These are phyloP conservation scores for Micrastur ruficollis DNA, from an alignment of 2,797 vertebrate species.

Conservation along the genomic window DNA sequence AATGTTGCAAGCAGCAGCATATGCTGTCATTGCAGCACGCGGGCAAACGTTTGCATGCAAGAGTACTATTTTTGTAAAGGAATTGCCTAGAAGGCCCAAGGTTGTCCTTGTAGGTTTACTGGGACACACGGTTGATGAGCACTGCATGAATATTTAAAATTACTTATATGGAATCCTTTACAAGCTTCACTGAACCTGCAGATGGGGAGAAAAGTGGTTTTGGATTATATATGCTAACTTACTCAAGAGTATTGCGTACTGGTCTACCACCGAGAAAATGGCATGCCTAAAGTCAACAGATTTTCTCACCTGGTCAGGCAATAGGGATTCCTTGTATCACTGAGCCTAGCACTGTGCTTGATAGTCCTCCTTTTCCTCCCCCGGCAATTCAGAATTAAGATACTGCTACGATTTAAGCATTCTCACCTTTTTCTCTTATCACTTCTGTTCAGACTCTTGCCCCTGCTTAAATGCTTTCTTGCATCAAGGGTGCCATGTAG, in stretches of 20 bases:
- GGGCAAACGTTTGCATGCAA: not conserved
- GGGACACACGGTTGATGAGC: not conserved
- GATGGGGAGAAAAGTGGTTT: not conserved
- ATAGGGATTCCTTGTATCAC: not conserved
- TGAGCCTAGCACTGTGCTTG: not conserved
- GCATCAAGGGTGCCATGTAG: not conserved
- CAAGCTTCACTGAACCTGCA: conserved; percentile 39
- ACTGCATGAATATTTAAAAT: conserved; percentile 49
- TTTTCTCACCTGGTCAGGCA: not conserved
- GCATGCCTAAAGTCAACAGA: not conserved
- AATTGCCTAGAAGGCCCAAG: not conserved
- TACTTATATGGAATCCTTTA: not conserved
- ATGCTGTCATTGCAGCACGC: not conserved
- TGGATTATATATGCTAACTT: not conserved
- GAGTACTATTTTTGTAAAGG: not conserved
- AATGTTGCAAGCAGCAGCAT: conserved; percentile 17
- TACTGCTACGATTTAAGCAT: not conserved
- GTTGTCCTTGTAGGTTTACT: conserved; percentile 36
- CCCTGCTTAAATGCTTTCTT: not conserved
- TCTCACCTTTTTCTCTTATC: not conserved
- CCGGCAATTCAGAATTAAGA: not conserved
- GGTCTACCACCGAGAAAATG: not conserved
- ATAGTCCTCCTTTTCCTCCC: not conserved
- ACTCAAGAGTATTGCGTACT: not conserved
- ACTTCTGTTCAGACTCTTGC: not conserved